Percentiles rank a stretch among this genome's conserved stretches.
phyloP scores from a whole-genome alignment of 2,888 invertebrate genomes.

The Heliothis peltigera region DNA sequence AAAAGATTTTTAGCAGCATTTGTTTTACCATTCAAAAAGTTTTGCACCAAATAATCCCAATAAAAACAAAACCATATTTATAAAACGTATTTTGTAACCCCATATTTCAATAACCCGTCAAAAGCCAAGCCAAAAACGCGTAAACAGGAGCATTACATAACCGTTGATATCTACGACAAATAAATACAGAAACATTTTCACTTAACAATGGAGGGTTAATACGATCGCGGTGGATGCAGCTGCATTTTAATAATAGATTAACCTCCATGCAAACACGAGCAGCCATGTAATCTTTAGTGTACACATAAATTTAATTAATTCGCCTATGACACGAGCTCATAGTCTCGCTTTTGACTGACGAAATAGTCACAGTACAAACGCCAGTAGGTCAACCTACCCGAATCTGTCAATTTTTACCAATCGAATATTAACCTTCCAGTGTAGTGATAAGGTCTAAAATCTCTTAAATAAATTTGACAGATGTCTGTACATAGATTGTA shows the following conservation, averaged over 20 bases:
- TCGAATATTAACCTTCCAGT: too few species aligned
- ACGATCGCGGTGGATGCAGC: constrained; percentile 69
- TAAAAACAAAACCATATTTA: too few species aligned
- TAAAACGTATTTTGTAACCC: too few species aligned
- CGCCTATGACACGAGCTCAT: constrained; percentile 71
- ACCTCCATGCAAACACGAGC: constrained; percentile 74
- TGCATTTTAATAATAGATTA: constrained; percentile 84
- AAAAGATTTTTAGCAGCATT: too few species aligned
- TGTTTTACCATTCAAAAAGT: too few species aligned
- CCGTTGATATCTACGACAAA: constrained; percentile 24
- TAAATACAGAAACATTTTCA: constrained; percentile 61
- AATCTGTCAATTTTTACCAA: too few species aligned
- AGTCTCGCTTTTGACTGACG: constrained; percentile 50
- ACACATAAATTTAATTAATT: constrained; percentile 85
- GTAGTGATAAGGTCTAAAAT: too few species aligned
- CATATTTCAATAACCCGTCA: constrained; percentile 1
- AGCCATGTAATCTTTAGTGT: constrained; percentile 80
- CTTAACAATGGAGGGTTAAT: constrained; percentile 63
- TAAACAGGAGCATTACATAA: constrained; percentile 12
- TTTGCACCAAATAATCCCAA: too few species aligned
- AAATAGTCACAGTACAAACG: constrained; percentile 27
- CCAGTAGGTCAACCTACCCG: too few species aligned
- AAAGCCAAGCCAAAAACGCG: not conserved
- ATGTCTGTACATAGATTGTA: constrained; percentile 31
- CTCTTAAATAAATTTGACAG: too few species aligned